Evolutionary conservation across 2,797 vertebrate genomes (phyloP).

Genomic region (Podarcis siculus): DNA sequence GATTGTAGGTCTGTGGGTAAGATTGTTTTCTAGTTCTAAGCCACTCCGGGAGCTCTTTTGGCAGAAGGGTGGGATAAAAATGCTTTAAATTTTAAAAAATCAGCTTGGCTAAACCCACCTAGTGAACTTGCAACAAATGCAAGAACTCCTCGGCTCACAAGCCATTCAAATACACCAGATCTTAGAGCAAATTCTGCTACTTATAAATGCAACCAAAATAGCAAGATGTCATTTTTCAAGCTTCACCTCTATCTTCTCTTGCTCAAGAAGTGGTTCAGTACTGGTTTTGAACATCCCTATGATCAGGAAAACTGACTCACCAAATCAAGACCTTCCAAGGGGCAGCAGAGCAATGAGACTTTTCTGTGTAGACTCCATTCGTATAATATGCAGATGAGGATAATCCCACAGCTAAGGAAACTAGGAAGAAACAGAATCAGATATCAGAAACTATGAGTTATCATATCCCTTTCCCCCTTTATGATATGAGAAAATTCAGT

Average conservation of each 20-base stretch:
- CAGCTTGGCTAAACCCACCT: neutral
- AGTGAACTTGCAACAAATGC: neutral
- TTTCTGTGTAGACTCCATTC: constrained; percentile 9
- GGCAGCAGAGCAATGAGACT: neutral
- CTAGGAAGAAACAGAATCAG: constrained; percentile 16
- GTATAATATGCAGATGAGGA: neutral
- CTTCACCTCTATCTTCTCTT: neutral
- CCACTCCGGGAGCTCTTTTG: too few relatives aligned
- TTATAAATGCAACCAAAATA: neutral
- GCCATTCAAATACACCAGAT: neutral
- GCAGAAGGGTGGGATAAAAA: too few relatives aligned
- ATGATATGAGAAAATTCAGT: neutral
- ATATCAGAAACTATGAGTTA: neutral
- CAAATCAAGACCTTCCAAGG: constrained; percentile 22
- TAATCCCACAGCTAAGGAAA: neutral
- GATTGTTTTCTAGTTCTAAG: too few relatives aligned
- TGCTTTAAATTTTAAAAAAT: too few relatives aligned
- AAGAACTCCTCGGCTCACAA: neutral
- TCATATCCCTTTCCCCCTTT: neutral
- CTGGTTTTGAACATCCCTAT: neutral
- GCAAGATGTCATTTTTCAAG: neutral
- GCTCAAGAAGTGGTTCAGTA: neutral
- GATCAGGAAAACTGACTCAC: neutral
- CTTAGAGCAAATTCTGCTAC: neutral
- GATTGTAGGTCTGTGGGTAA: too few relatives aligned